Base-by-base conservation (phyloP, 1,140 invertebrate genomes). In the Schlechtendalia chinensis region DNA sequence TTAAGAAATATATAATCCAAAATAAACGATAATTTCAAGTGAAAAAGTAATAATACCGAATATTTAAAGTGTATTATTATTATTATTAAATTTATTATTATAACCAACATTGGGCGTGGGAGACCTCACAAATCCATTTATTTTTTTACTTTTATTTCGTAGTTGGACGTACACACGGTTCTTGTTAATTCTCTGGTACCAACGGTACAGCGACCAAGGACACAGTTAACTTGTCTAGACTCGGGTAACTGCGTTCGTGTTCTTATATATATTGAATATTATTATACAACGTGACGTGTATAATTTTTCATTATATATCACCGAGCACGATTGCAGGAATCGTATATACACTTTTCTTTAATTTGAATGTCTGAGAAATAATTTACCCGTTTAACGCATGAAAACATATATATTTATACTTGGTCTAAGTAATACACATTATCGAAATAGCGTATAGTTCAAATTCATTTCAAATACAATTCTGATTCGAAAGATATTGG, bases 251-350 rank as follows among this genome's bases (percentile, higher is more conserved):
- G 69, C 47, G 47, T 22, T 50, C 16, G n/a, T n/a, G n/a, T n/a
- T n/a, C n/a, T n/a, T n/a, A n/a, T n/a, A 47, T 72, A 54, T 29
- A 53, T 53, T 29, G 24, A 27, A 50, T 50, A 50, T 50, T 12
- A 39, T 39, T 14, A 14, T 50, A 12, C 53, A 50, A 54, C 69
- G 24, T 72, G 69, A 72, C 24, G 50, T n/a, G 17, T 72, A 69
- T 69, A 72, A 72, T 72, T 72, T 72, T 54, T 3, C 47, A 19
- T 72, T 72, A 54, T 72, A 53, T 53, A 54, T 53, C 19, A 12
- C 69, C 17, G 17, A 72, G 17, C 45, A 69, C 22, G 45, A 50
- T 22, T 50, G 32, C 8, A 39, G 2, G 22, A 69, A 27, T 69
- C 39, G 22, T 69, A 39, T 39, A 39, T 39, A 69, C 22, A 69